phyloP scores from a whole-genome alignment of 2,113 vertebrate genomes.

The Tiliqua scincoides region DNA sequence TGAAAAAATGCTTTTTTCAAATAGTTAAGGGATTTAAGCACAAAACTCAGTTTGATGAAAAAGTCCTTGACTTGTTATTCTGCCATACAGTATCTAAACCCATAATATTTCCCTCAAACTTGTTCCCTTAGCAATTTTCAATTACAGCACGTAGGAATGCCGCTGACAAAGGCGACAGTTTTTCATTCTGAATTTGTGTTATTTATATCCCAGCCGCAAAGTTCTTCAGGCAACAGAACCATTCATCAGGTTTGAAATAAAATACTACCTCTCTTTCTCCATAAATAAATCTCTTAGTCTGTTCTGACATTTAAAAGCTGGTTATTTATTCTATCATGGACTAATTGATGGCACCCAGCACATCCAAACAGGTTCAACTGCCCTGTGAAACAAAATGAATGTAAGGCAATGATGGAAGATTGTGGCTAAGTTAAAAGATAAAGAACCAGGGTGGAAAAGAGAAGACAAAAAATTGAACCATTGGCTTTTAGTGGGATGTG shows the following conservation, averaged over 20 bases:
- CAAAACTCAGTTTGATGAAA: background rate
- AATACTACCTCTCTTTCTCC: background rate
- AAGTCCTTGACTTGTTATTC: background rate
- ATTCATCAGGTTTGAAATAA: slow-evolving; percentile 2
- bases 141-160: background rate
- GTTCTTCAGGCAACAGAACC: background rate
- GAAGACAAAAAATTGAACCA: background rate
- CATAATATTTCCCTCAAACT: background rate
- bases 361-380: background rate
- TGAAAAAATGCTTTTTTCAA: background rate
- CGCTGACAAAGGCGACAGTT: slow-evolving; percentile 11
- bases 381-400: background rate
- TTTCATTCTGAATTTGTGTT: slow-evolving; percentile 16
- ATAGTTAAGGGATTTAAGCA: background rate
- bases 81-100: background rate
- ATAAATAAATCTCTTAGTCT: background rate
- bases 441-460: background rate
- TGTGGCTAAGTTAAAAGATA: background rate
- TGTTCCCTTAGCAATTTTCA: slow-evolving; percentile 19
- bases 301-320: background rate
- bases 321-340: background rate
- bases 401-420: background rate
- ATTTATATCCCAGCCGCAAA: slow-evolving; percentile 14
- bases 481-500: background rate
- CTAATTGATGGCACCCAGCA: background rate